Conservation (phyloP, 2,113 vertebrate species). For the Pontoporia blainvillei region DNA sequence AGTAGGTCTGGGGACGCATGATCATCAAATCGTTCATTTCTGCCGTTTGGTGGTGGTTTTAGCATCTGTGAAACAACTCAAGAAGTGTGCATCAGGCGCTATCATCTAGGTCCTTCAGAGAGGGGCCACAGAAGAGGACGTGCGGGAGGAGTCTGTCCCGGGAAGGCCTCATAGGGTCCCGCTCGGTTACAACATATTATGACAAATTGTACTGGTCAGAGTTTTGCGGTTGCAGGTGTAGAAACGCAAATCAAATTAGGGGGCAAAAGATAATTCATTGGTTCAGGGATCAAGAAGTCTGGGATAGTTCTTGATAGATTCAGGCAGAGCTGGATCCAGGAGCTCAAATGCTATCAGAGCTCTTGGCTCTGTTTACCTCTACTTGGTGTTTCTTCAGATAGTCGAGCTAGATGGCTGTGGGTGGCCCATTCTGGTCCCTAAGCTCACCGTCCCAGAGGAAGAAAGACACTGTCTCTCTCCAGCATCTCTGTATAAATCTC, state of each 20-base stretch:
- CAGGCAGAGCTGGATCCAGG: background rate
- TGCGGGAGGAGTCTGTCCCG: background rate
- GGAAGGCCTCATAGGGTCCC: background rate
- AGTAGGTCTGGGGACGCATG: background rate
- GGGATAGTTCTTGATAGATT: background rate
- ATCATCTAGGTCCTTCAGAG: background rate
- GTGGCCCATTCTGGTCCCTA: background rate
- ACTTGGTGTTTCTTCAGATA: background rate
- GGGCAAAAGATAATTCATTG: background rate
- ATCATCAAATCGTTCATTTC: background rate
- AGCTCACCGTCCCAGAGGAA: background rate
- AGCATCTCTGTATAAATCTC: background rate
- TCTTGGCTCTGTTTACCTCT: background rate
- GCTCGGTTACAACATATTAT: background rate
- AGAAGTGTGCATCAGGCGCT: background rate
- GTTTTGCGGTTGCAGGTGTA: background rate
- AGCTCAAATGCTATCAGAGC: background rate
- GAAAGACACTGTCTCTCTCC: background rate
- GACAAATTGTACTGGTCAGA: background rate
- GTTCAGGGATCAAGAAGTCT: background rate
- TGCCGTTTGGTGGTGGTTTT: background rate
- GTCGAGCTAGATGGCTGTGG: background rate
- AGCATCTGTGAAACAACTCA: background rate
- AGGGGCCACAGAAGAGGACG: background rate
- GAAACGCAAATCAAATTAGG: background rate